Conservation (phyloP, 2,797 vertebrate species). For the Natrix natrix region DNA sequence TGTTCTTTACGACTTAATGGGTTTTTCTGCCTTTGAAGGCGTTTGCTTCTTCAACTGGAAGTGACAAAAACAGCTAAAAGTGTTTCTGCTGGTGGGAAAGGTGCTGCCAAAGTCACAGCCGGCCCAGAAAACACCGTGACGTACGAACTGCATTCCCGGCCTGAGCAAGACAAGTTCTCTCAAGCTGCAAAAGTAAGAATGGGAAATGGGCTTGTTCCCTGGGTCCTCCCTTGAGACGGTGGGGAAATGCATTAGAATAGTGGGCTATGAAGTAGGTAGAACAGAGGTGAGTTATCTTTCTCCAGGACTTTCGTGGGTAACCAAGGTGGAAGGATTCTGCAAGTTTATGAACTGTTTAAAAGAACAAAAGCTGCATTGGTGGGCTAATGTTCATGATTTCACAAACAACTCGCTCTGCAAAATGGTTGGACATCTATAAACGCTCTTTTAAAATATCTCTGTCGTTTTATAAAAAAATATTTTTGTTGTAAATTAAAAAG, state of each 20-base stretch:
- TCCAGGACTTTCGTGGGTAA: not conserved
- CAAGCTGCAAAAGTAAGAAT: conserved; percentile 85
- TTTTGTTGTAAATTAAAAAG: not conserved
- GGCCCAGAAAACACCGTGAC: conserved; percentile 79
- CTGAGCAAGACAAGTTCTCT: conserved; percentile 90
- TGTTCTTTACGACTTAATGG: not conserved
- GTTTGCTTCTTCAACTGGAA: conserved; percentile 90
- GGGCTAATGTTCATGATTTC: not conserved
- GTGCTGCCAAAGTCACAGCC: conserved; percentile 51
- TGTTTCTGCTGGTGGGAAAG: conserved; percentile 61
- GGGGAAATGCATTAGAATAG: not conserved
- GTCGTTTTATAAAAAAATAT: not conserved
- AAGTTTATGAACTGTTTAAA: too few relatives aligned
- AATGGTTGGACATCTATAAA: not conserved
- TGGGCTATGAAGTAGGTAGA: not conserved
- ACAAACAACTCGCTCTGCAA: not conserved
- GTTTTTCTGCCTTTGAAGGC: conserved; percentile 66
- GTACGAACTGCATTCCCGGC: conserved; percentile 91
- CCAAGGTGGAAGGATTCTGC: not conserved
- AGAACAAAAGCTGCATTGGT: not conserved
- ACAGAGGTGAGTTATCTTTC: not conserved
- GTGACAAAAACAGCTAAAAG: conserved; percentile 76
- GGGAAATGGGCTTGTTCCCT: not conserved
- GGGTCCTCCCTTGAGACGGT: too few relatives aligned
- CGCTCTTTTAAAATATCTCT: not conserved